Evolutionary conservation across 1,140 invertebrate genomes (phyloP).

Genomic region (Ladona fulva): DNA sequence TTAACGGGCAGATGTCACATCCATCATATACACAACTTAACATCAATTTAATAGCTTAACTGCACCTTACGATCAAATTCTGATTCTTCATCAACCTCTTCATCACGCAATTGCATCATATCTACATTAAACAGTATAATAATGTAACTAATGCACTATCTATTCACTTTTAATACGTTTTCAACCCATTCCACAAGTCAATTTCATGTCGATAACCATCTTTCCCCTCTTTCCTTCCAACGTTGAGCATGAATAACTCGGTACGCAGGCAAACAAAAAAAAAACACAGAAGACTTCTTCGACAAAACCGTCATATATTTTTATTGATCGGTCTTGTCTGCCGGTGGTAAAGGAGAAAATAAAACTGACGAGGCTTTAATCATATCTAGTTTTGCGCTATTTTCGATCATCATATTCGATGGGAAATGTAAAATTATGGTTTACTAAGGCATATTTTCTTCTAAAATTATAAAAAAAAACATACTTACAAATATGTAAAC

Average conservation of each 20-base stretch:
- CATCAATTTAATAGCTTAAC: neutral
- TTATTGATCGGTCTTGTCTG: constrained; percentile 1
- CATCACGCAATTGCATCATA: neutral
- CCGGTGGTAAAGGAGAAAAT: constrained; percentile 7
- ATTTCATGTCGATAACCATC: neutral
- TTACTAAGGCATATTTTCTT: too few species aligned
- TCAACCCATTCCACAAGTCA: neutral
- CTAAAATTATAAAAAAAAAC: neutral
- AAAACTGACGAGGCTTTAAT: neutral
- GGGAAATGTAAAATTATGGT: too few species aligned
- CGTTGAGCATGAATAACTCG: neutral
- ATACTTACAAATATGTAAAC: constrained; percentile 1
- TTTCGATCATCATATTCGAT: too few species aligned
- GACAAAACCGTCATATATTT: constrained; percentile 10
- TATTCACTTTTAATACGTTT: neutral
- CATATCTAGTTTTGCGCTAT: neutral
- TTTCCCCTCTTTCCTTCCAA: neutral
- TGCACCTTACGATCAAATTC: constrained; percentile 1
- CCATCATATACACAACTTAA: neutral
- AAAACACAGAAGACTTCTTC: neutral
- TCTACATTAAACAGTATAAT: neutral
- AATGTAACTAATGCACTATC: neutral
- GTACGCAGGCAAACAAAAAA: neutral
- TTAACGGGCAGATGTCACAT: neutral
- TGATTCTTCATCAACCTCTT: constrained; percentile 1